phyloP scores from a whole-genome alignment of 2,113 vertebrate genomes.

The Actenoides hombroni region DNA sequence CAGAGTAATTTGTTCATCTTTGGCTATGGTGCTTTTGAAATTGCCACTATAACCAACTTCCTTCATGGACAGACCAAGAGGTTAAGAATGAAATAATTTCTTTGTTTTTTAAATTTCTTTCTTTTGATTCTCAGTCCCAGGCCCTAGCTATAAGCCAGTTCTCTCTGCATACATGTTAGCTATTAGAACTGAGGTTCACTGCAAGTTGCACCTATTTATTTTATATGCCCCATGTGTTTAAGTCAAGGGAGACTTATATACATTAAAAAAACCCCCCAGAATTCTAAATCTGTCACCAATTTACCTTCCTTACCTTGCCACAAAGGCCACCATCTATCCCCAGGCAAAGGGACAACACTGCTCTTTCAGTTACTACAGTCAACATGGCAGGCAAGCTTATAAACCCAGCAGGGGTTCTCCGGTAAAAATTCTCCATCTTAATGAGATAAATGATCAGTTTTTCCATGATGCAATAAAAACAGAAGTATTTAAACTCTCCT shows the following conservation, averaged over 20 bases:
- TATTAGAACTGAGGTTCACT: neutral
- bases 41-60: neutral
- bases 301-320: conserved; percentile 25
- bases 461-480: conserved; percentile 35
- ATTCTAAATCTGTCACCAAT: conserved; percentile 1
- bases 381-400: neutral
- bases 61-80: neutral
- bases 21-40: neutral
- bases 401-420: neutral
- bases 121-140: neutral
- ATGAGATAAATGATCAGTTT: conserved; percentile 52
- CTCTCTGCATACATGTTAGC: neutral
- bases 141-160: neutral
- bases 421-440: conserved; percentile 44
- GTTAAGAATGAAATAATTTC: neutral
- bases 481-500: conserved; percentile 24
- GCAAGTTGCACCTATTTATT: neutral
- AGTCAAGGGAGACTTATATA: neutral
- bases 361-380: neutral
- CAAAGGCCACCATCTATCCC: neutral
- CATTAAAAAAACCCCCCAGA: neutral
- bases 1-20: neutral
- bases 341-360: neutral
- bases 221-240: neutral
- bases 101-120: neutral